Base-by-base conservation (phyloP, 2,797 vertebrate genomes). In the Sebastes paucispinis region DNA sequence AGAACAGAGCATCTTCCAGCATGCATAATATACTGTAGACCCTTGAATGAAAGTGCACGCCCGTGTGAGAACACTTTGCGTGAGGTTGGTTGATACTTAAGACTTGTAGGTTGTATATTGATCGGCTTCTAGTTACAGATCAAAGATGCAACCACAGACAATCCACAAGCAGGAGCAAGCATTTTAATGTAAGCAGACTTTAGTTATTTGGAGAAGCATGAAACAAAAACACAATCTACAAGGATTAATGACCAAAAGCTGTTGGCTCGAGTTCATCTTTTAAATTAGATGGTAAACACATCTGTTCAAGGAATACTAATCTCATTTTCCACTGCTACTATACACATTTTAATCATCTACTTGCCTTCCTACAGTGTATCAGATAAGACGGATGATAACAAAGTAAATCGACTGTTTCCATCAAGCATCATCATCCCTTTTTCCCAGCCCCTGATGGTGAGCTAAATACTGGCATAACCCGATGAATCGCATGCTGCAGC, bases 181-280 rank as follows among this genome's bases (percentile, higher is more conserved):
- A 32, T 83, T 80, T 86, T 72, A 80, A 69, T 60, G 18, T 9
- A 4, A 47, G 32, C 59, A 71, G 69, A 79, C 74, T 77, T 83
- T 60, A 72, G 69, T 75, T 63, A 76, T 86, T 70, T 75, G 22
- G 6, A 70, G 73, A 84, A 52, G 50, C 73, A 36, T 59, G 36
- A 84, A 81, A 76, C 60, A 47, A 72, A 81, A 20, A 63, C 20
- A 4, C 43, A 73, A 32, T 86, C 72, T 86, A 34, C 43, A 4
- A 79, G 74, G 82, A 89, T 88, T 88, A 84, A 91, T 90, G 83
- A 76, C 71, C 64, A 34, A 60, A 80, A 73, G 63, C 77, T 59
- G 54, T n/a, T 91, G 87, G 86, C 82, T 82, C 4, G 4, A 79
- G 14, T 84, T 80, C 87, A 87, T 24, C 64, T 80, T 85, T 81